Percentiles rank a stretch among this genome's conserved stretches.
These are phyloP conservation scores for Crossaster papposus DNA, from an alignment of 53 echinoderm and acorn worm genomes.

Conservation along the genomic window DNA sequence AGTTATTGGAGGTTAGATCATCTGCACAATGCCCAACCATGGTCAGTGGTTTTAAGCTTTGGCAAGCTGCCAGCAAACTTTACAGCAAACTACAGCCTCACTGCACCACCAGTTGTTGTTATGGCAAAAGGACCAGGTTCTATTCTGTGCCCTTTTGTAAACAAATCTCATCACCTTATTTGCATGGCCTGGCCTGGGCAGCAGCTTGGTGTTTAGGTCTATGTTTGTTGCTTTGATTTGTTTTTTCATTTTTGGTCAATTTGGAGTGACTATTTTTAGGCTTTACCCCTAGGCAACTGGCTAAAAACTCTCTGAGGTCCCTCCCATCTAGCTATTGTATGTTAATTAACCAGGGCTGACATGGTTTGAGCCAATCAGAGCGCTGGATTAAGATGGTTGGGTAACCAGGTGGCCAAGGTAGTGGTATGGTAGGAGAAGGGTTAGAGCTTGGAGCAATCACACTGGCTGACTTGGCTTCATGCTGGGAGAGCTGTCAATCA, in stretches of 20 bases:
- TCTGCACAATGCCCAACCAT: not conserved
- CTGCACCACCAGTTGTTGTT: too few relatives aligned
- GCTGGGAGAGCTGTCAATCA: not conserved
- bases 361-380: constrained; percentile 20
- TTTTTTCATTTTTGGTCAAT: not conserved
- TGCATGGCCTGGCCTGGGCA: not conserved
- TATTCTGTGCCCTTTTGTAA: constrained; percentile 32
- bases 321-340: constrained; percentile 38
- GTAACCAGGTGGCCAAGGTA: not conserved
- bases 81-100: not conserved
- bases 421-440: too few relatives aligned
- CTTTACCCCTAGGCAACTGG: constrained; percentile 3
- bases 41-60: not conserved
- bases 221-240: constrained; percentile 23
- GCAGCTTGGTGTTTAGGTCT: constrained; percentile 22
- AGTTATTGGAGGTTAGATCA: not conserved
- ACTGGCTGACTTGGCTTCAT: not conserved
- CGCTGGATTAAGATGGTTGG: constrained; percentile 18
- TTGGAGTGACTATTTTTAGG: constrained; percentile 19
- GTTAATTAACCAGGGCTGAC: constrained; percentile 19
- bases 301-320: not conserved
- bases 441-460: not conserved
- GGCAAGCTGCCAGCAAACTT: constrained; percentile 28
- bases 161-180: not conserved
- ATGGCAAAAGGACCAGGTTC: not conserved